Percentiles rank a stretch among this genome's conserved stretches.
Conservation (phyloP, 2,888 invertebrate species). For the Xylota segnis region DNA sequence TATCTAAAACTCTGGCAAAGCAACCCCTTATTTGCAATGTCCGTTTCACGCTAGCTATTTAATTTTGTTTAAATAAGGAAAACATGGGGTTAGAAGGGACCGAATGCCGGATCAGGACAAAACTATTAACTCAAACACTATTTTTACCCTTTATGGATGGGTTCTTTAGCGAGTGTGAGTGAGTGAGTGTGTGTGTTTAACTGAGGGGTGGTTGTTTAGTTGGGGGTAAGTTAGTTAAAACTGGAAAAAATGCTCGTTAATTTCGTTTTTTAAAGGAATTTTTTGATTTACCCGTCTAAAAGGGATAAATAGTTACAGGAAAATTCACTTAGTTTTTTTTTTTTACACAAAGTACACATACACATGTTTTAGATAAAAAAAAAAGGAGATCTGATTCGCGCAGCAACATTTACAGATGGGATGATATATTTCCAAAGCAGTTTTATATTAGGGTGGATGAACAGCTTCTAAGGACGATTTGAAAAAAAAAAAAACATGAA, state of each 20-base stretch:
- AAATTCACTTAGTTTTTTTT: constrained; percentile 54
- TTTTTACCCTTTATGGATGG: constrained; percentile 61
- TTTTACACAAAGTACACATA: background rate
- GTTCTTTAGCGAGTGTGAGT: constrained; percentile 3
- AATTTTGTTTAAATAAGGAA: constrained; percentile 76
- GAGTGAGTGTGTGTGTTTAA: constrained; percentile 45
- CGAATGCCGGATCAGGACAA: constrained; percentile 73
- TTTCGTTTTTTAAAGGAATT: constrained; percentile 46
- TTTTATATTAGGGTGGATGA: constrained; percentile 8
- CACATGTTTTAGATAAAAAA: background rate
- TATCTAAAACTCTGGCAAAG: constrained; percentile 62
- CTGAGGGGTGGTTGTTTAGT: constrained; percentile 48
- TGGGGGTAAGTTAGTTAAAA: constrained; percentile 58
- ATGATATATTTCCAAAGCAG: constrained; percentile 14
- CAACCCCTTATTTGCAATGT: constrained; percentile 74
- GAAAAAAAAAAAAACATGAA: background rate
- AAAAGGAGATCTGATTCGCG: constrained; percentile 25
- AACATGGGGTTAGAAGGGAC: constrained; percentile 70
- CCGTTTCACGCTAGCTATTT: constrained; percentile 76
- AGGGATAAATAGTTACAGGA: constrained; percentile 41
- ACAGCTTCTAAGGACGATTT: background rate
- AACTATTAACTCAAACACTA: constrained; percentile 76
- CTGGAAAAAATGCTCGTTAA: constrained; percentile 39
- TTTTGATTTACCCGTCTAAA: constrained; percentile 54
- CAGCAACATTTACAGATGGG: constrained; percentile 38